phyloP scores from a whole-genome alignment of 1,140 invertebrate genomes.

The Pinna nobilis region DNA sequence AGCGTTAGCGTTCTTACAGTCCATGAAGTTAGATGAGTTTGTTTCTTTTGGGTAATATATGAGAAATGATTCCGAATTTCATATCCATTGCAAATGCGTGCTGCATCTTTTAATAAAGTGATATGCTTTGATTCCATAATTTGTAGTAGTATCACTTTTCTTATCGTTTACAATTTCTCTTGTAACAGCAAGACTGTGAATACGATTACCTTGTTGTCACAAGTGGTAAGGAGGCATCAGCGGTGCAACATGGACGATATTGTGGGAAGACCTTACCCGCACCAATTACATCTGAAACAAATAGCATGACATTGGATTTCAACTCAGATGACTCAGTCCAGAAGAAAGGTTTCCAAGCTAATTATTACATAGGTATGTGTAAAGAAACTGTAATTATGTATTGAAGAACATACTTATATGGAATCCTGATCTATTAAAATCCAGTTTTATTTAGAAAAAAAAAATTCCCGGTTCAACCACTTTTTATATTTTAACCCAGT shows the following conservation, averaged over 20 bases:
- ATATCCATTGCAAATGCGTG: background rate
- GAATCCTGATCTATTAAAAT: too few relatives aligned
- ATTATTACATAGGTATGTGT: constrained; percentile 93
- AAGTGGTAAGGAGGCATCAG: constrained; percentile 90
- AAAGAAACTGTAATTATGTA: too few relatives aligned
- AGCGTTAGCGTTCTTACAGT: too few relatives aligned
- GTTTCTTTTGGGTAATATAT: too few relatives aligned
- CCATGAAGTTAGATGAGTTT: too few relatives aligned
- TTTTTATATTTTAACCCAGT: too few relatives aligned
- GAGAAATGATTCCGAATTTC: too few relatives aligned
- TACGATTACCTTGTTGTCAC: constrained; percentile 97
- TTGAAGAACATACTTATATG: too few relatives aligned
- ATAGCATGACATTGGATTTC: constrained; percentile 96
- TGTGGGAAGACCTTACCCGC: constrained; percentile 91
- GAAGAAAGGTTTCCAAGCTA: constrained; percentile 91
- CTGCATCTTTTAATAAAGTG: background rate
- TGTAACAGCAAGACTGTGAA: constrained; percentile 93
- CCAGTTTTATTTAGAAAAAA: too few relatives aligned
- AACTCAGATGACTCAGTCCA: constrained; percentile 97
- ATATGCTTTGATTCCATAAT: too few relatives aligned
- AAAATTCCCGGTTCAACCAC: too few relatives aligned
- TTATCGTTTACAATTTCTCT: background rate
- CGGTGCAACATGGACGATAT: constrained; percentile 88
- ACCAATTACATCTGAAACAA: constrained; percentile 90
- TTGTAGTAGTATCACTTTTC: background rate